Evolutionary conservation across 92 coral and sea anemone species (phyloP), one percentile per base, ranked within the genome.

Genomic region (Paragorgia papillata): DNA sequence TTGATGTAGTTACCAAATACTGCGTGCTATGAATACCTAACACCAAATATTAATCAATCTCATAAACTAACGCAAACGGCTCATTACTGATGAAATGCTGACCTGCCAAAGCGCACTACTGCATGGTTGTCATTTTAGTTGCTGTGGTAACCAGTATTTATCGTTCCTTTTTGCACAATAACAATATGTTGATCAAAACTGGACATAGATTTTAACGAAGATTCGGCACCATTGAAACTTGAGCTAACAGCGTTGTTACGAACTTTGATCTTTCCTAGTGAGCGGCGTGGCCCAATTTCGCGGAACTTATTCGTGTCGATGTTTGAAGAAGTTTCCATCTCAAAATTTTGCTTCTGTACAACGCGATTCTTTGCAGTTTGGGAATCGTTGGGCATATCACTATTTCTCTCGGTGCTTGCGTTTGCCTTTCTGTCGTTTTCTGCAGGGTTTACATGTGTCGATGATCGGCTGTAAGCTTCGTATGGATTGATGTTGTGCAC

Each of bases 401-500:
- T 22, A 3, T 51, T 7, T 51, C 3, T n/a, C 7, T 56, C 62
- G 62, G 8, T 56, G n/a, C n/a, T n/a, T n/a, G n/a, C n/a, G n/a
- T n/a, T n/a, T n/a, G n/a, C n/a, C n/a, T n/a, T n/a, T n/a, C n/a
- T n/a, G n/a, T n/a, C n/a, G 2, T 3, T 28, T 22, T 56, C 3
- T 56, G 8, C 2, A 37, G 43, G 4, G 10, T 37, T 37, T 4
- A 37, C 43, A 4, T 37, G 4, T 37, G 4, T 4, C 43, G 10
- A 10, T 10, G 43, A 37, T 10, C 4, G 6, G 10, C 43, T 37
- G 22, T 56, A 6, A 3, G 2, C 18, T 7, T 22, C 13, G 31
- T 56, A 56, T 22, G 31, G 7, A 7, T 56, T 22, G 33, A 68
- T 68, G 37, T 32, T 70, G 62, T 53, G 77, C 8, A 70, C 49